A percentile compares a stretch with the other conserved stretches of the same genome.
These are phyloP conservation scores for Frankliniella intonsa DNA, from an alignment of 2,888 invertebrate genomes.

Conservation along the genomic window DNA sequence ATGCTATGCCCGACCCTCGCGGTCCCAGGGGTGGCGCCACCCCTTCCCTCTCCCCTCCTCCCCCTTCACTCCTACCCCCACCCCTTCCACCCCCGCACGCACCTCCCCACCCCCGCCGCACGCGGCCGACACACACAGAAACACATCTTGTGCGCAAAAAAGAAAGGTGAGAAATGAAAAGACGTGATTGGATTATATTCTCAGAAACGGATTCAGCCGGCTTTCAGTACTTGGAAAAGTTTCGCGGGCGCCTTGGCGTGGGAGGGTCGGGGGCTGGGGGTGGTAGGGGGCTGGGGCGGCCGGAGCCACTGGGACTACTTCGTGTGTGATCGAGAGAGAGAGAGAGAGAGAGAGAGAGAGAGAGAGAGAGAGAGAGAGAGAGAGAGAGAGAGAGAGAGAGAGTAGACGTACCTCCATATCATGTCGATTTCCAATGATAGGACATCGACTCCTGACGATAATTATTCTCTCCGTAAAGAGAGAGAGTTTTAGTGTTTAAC, in stretches of 20 bases:
- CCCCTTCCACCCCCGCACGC: background rate
- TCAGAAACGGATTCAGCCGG: slow-evolving; percentile 21
- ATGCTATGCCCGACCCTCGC: too few species aligned
- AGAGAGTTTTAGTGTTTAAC: too few species aligned
- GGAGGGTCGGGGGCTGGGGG: background rate
- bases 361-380: too few species aligned
- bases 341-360: too few species aligned
- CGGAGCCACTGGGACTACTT: background rate
- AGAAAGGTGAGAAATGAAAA: slow-evolving; percentile 23
- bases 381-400: too few species aligned
- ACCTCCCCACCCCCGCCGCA: background rate
- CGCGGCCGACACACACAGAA: background rate
- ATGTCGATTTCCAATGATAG: too few species aligned
- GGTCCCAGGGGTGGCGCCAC: too few species aligned
- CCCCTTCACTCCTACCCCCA: background rate
- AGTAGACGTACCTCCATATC: too few species aligned
- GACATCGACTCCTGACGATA: too few species aligned
- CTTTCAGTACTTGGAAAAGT: slow-evolving; percentile 14
- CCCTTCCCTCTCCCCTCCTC: background rate
- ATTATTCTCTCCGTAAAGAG: too few species aligned
- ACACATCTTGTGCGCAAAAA: background rate
- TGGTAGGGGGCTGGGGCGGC: background rate
- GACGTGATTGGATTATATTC: slow-evolving; percentile 20
- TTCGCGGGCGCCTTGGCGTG: background rate
- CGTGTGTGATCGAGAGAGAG: background rate